Evolutionary conservation across 2,113 vertebrate genomes (phyloP), one percentile per base, ranked within the genome.

Genomic region (Chaenogobius annularis): DNA sequence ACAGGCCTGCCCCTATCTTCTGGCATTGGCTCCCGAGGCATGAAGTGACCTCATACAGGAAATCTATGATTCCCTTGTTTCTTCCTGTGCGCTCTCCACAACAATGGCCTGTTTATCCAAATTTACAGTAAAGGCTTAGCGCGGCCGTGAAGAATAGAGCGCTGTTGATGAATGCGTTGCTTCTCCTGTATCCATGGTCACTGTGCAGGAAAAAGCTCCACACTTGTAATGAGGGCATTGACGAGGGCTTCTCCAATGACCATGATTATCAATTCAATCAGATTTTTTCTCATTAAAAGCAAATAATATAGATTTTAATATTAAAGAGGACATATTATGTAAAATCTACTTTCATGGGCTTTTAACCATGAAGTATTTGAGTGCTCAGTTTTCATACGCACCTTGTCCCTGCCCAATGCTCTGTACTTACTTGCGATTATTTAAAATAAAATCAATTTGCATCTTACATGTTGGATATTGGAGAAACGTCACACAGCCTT

Each of bases 11-110:
- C 76, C 77, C 73, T 86, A 88, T 92, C 90, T 87, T 72, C 72
- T 82, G 83, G 68, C 75, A 77, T 81, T 73, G 80, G 83, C 26
- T 31, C 26, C 26, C 26, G 4, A 31, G 26, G 26, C 75, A 77
- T 83, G 83, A 79, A 73, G 91, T 93, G 90, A 93, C 85, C 88
- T 92, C 91, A 93, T 84, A 81, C 83, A 88, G 91, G 92, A 93
- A 92, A 87, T 84, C 83, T 79, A 83, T 77, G 79, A 89, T 87
- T 83, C 80, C 82, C 79, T 89, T 92, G 92, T 92, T 91, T 92
- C 91, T 92, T 92, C 90, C 90, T 86, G 83, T 87, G 70, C 54
- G 54, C 81, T 70, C 78, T 84, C 72, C 71, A 80, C 87, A 93
- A 94, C 92, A 94, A 94, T 93, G 83, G 89, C 20, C 68, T 82